Evolutionary conservation across 2,797 vertebrate species (phyloP).

Genomic region (Ambastaia sidthimunki): DNA sequence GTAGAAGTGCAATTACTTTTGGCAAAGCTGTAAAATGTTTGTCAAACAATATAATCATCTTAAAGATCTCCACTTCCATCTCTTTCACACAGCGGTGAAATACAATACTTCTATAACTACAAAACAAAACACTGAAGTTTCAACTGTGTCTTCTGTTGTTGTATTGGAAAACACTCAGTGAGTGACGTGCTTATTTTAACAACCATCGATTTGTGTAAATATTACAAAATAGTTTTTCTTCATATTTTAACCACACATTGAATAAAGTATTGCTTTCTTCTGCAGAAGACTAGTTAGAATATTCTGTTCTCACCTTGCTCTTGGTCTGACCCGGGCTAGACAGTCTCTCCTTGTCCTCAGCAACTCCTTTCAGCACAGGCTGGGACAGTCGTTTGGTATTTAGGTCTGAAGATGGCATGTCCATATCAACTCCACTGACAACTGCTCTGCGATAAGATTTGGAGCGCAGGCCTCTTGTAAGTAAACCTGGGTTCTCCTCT

Average conservation of each 20-base stretch:
- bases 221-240: not conserved
- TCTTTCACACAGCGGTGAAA: not conserved
- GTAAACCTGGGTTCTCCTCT: slow-evolving; percentile 76
- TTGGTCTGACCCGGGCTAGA: slow-evolving; percentile 78
- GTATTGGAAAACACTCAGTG: not conserved
- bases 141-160: not conserved
- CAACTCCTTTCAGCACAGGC: slow-evolving; percentile 74
- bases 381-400: slow-evolving; percentile 81
- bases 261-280: not conserved
- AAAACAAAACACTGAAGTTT: not conserved
- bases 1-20: not conserved
- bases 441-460: slow-evolving; percentile 93
- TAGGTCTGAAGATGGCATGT: slow-evolving; percentile 67
- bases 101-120: not conserved
- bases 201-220: not conserved
- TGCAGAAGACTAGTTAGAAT: not conserved
- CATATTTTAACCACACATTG: not conserved
- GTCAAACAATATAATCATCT: not conserved
- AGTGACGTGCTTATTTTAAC: not conserved
- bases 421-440: slow-evolving; percentile 86
- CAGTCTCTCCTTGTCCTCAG: slow-evolving; percentile 79
- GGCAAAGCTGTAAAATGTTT: not conserved
- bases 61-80: not conserved
- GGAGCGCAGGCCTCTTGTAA: slow-evolving; percentile 86
- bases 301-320: slow-evolving; percentile 77